A percentile compares a stretch with the other conserved stretches of the same genome.
These are phyloP conservation scores for Galago senegalensis DNA, from an alignment of 2,797 vertebrate species.

Conservation along the genomic window DNA sequence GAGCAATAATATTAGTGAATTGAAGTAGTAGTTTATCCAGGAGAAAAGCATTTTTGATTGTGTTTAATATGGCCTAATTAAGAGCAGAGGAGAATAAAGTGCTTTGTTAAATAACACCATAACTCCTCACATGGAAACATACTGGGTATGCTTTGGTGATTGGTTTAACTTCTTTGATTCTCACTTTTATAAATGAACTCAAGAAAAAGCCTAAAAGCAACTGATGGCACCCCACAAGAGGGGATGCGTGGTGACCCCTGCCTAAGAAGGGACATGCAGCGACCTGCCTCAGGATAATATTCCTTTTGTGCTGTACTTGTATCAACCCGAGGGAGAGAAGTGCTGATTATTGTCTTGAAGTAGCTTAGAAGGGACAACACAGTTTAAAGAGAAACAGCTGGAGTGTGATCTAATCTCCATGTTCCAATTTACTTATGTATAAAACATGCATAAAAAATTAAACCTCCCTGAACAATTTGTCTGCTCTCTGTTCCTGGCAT, in stretches of 20 bases:
- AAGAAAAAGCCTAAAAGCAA: neutral
- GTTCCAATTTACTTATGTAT: constrained; percentile 89
- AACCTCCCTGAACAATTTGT: constrained; percentile 86
- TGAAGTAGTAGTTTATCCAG: neutral
- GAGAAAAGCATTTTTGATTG: neutral
- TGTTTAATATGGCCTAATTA: neutral
- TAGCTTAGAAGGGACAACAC: constrained; percentile 82
- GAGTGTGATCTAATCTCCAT: constrained; percentile 89
- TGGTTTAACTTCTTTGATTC: neutral
- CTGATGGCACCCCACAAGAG: neutral
- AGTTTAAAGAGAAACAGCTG: constrained; percentile 88
- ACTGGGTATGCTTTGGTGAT: neutral
- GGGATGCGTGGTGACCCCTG: neutral
- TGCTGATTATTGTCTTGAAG: constrained; percentile 85
- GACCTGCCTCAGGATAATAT: neutral
- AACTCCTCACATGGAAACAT: neutral
- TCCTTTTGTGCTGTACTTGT: neutral
- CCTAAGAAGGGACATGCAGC: neutral
- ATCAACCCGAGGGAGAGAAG: constrained; percentile 77
- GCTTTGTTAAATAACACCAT: neutral
- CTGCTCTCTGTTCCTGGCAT: constrained; percentile 83
- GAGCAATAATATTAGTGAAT: neutral
- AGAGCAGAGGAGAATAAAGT: neutral
- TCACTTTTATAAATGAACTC: neutral
- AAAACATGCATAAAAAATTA: constrained; percentile 90